Evolutionary conservation across 1,140 invertebrate genomes (phyloP).

Genomic region (Penaeus vannamei): DNA sequence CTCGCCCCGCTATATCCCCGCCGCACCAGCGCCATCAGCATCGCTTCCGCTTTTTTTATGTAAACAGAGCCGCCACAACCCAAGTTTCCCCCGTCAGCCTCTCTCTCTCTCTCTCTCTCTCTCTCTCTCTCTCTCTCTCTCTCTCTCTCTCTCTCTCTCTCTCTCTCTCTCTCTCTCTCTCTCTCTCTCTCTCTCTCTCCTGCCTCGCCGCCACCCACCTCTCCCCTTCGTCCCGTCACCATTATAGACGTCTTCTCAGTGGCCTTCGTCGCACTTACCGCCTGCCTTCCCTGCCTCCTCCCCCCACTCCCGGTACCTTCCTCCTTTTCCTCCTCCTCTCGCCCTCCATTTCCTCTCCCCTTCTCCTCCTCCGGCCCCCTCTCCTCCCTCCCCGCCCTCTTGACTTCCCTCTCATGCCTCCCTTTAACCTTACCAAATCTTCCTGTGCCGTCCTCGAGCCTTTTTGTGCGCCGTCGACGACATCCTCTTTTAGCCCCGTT

Average conservation of each 20-base stretch:
- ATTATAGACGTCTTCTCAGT: neutral
- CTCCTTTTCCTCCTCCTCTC: neutral
- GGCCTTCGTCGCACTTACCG: neutral
- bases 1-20: no score
- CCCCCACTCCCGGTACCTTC: neutral
- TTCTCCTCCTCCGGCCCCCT: neutral
- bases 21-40: no score
- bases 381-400: neutral
- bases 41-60: no score
- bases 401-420: neutral
- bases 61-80: no score
- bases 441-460: neutral
- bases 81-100: no score
- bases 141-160: no score
- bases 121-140: no score
- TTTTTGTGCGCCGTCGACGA: no score
- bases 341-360: neutral
- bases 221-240: conserved; percentile 37
- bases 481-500: no score
- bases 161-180: no score
- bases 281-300: neutral
- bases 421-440: neutral
- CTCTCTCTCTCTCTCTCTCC: neutral
- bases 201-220: neutral
- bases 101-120: no score